Evolutionary conservation across 64 coral and sea anemone species (phyloP).

Genomic region (Anthopleura sola): DNA sequence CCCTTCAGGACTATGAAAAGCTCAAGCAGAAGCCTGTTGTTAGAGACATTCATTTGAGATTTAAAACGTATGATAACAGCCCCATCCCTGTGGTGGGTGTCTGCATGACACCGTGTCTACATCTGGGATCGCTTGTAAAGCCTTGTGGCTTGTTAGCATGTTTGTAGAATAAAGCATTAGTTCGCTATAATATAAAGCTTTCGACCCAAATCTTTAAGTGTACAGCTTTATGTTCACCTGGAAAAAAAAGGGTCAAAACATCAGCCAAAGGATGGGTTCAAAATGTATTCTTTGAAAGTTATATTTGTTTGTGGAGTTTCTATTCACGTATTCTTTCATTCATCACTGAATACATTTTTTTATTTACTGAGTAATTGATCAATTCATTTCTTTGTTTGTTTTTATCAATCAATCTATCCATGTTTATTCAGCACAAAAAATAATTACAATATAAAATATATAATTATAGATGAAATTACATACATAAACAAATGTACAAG

Average conservation of each 20-base stretch:
- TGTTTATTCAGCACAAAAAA: conserved; percentile 11
- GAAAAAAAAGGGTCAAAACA: conserved; percentile 36
- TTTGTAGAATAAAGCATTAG: too few species aligned
- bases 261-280: conserved; percentile 32
- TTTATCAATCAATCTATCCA: not conserved
- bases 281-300: conserved; percentile 19
- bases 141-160: too few species aligned
- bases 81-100: too few species aligned
- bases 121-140: too few species aligned
- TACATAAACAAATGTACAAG: too few species aligned
- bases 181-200: too few species aligned
- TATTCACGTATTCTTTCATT: conserved; percentile 22
- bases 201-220: too few species aligned
- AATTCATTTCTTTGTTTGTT: not conserved
- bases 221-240: conserved; percentile 24
- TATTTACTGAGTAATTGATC: not conserved
- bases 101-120: too few species aligned
- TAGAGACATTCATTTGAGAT: too few species aligned
- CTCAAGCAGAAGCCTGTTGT: too few species aligned
- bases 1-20: too few species aligned
- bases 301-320: conserved; percentile 19
- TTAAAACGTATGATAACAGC: too few species aligned
- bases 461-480: not conserved
- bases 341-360: conserved; percentile 11
- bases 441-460: conserved; percentile 3